Evolutionary conservation across 2,797 vertebrate species (phyloP).

Genomic region (Crypturellus tataupa): DNA sequence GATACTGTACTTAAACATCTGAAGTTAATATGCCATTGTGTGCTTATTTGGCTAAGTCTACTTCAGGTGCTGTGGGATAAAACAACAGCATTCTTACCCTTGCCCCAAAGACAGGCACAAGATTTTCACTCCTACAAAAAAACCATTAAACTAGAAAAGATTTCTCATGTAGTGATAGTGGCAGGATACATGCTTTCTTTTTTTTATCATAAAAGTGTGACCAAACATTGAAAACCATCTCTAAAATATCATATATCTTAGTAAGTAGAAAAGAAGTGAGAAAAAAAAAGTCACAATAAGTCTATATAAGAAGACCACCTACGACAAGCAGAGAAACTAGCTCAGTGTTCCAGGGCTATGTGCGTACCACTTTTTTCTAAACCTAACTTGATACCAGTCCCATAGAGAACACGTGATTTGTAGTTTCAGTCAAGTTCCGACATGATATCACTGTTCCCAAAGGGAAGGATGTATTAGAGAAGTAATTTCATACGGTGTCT

Average conservation of each 20-base stretch:
- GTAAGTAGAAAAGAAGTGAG: neutral
- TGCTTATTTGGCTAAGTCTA: neutral
- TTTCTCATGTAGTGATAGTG: neutral
- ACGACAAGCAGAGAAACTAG: slow-evolving; percentile 13
- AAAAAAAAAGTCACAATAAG: neutral
- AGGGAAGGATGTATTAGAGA: neutral
- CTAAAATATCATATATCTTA: neutral
- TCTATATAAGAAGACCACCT: neutral
- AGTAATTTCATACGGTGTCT: neutral
- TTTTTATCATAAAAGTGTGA: neutral
- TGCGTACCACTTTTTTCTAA: neutral
- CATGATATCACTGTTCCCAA: neutral
- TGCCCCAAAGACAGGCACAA: neutral
- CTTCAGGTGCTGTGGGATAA: neutral
- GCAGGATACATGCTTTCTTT: neutral
- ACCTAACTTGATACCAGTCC: neutral
- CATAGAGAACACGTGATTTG: neutral
- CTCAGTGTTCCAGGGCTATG: neutral
- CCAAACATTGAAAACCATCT: neutral
- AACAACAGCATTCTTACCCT: rapidly evolving
- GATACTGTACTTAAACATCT: neutral
- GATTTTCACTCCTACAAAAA: neutral
- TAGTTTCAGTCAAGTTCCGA: neutral
- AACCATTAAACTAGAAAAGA: neutral
- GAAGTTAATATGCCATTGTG: neutral